Percentiles rank a stretch among this genome's conserved stretches.
These are phyloP conservation scores for Chelonus formosanus DNA, from an alignment of 2,888 invertebrate species.

Conservation along the genomic window DNA sequence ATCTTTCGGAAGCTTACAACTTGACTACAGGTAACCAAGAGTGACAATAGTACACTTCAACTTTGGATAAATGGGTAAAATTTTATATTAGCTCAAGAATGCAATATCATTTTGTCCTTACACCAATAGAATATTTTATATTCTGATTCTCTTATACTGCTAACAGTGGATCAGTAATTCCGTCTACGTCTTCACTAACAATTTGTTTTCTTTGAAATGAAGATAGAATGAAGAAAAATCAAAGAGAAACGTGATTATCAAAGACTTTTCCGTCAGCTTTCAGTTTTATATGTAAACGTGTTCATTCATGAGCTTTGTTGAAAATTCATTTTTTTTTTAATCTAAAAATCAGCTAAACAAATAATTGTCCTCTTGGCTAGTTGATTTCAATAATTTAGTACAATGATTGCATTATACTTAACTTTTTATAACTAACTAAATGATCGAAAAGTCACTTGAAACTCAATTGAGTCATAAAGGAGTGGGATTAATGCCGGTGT, in stretches of 20 bases:
- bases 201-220: neutral
- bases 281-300: no score
- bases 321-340: no score
- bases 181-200: neutral
- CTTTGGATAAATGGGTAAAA: conserved; percentile 48
- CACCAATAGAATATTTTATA: conserved; percentile 18
- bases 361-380: no score
- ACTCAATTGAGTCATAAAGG: conserved; percentile 8
- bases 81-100: conserved; percentile 56
- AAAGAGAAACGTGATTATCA: neutral
- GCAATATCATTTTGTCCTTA: conserved; percentile 50
- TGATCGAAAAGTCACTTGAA: neutral
- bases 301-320: no score
- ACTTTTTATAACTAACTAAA: no score
- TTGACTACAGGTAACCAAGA: conserved; percentile 2
- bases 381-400: no score
- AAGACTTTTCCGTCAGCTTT: neutral
- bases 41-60: conserved; percentile 40
- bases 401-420: no score
- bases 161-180: neutral
- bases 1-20: neutral
- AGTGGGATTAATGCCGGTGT: neutral
- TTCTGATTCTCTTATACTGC: neutral
- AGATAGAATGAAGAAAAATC: neutral
- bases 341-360: no score